Evolutionary conservation across 1,140 invertebrate genomes (phyloP).

Genomic region (Meloidogyne exigua): DNA sequence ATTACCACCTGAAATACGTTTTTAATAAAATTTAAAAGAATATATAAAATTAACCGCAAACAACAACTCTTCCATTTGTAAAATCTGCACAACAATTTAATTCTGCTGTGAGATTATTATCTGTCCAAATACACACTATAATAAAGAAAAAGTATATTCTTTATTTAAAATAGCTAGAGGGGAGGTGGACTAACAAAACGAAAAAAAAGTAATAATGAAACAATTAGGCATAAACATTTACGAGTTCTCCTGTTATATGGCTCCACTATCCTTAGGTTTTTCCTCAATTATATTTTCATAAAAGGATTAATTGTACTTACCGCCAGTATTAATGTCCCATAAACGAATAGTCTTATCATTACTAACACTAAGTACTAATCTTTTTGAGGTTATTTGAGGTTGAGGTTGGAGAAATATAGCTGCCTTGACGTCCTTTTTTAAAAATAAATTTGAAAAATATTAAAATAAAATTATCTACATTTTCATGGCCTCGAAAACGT

Average conservation of each 20-base stretch:
- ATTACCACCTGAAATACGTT: slow-evolving; percentile 42
- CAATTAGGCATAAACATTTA: too few relatives aligned
- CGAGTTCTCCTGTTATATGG: too few relatives aligned
- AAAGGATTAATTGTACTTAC: slow-evolving; percentile 11
- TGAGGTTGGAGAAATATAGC: slow-evolving; percentile 45
- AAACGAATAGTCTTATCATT: slow-evolving; percentile 40
- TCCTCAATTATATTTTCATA: too few relatives aligned
- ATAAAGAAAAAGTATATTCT: not conserved
- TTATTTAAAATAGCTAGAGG: not conserved
- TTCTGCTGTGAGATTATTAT: slow-evolving; percentile 36
- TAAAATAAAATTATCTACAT: not conserved
- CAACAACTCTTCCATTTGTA: slow-evolving; percentile 41
- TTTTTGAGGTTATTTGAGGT: slow-evolving; percentile 48
- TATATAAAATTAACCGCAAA: slow-evolving; percentile 12
- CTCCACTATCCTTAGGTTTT: too few relatives aligned
- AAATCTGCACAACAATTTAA: slow-evolving; percentile 44
- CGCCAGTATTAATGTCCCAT: slow-evolving; percentile 36
- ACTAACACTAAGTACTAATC: slow-evolving; percentile 44
- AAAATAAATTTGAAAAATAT: not conserved
- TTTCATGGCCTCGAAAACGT: slow-evolving; percentile 49
- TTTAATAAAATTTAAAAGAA: slow-evolving; percentile 23
- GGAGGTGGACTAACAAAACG: too few relatives aligned
- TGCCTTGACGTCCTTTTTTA: slow-evolving; percentile 22
- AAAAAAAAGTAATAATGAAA: too few relatives aligned
- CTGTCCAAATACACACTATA: slow-evolving; percentile 44